phyloP scores from a whole-genome alignment of 2,888 invertebrate species.

The Drosophila diplacantha region DNA sequence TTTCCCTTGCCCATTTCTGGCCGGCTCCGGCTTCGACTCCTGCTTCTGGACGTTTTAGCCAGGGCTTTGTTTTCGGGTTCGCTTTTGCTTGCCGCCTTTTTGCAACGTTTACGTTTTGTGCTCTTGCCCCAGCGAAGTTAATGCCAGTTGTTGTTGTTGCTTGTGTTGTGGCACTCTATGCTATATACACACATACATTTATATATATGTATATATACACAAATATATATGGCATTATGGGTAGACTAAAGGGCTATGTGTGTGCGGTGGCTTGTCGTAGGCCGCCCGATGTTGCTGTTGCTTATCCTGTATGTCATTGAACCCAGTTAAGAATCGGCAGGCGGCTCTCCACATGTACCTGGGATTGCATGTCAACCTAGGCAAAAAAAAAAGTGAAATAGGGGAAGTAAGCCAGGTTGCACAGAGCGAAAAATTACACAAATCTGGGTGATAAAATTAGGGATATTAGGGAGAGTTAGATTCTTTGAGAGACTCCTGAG shows the following conservation, averaged over 20 bases:
- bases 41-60: conserved; percentile 53
- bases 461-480: too few species aligned
- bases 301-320: conserved; percentile 69
- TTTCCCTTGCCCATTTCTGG: conserved; percentile 34
- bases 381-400: conserved; percentile 17
- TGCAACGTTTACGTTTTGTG: conserved; percentile 66
- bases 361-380: conserved; percentile 56
- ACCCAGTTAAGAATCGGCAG: conserved; percentile 53
- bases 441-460: too few species aligned
- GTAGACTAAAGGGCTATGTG: conserved; percentile 1
- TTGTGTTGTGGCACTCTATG: conserved; percentile 14
- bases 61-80: conserved; percentile 67
- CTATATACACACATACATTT: neutral
- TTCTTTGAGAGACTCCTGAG: too few species aligned
- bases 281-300: conserved; percentile 50
- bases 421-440: neutral
- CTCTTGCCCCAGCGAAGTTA: conserved; percentile 51
- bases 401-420: conserved; percentile 23
- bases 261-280: conserved; percentile 40
- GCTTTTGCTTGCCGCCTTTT: conserved; percentile 58
- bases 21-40: conserved; percentile 31
- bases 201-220: neutral
- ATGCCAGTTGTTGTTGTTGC: conserved; percentile 58
- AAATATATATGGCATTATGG: neutral
- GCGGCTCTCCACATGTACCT: conserved; percentile 46